Base-by-base conservation (phyloP, 2,797 vertebrate genomes). In the Taenioides sp. region DNA sequence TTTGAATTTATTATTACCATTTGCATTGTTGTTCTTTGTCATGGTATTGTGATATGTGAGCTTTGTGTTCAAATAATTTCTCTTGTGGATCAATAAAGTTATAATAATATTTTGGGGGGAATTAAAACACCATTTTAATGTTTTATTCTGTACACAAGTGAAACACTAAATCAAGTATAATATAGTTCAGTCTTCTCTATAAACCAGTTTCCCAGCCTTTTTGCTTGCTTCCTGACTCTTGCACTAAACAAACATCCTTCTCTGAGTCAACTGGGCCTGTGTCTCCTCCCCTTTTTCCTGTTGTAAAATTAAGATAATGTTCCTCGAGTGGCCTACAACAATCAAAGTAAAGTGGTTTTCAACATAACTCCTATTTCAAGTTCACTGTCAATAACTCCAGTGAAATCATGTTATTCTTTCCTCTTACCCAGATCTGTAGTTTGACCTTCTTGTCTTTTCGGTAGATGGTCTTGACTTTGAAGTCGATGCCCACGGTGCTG, bases 401-500 rank as follows among this genome's bases (percentile, higher is more conserved):
- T 16, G 7, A 65, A 17, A 10, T 17, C 22, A 2, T 43, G 22
- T 12, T 10, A 17, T 37, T 47, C 34, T 18, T 18, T 37, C n/a
- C 4, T 43, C 91, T 85, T 74, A 95, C 94, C 96, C 96, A 98
- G 76, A 98, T 98, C 92, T 98, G 96, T 17, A 98, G 94, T 77
- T 98, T 98, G 84, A 98, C 94, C 77, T 95, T 90, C 88, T 96
- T 97, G 86, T 96, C 93, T 0, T 95, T 95, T 54, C 96, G 92
- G 83, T 96, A 96, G 80, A 97, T 94, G 0, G 95, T 97, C 87
- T 97, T 97, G 78, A 97, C 96, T 86, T 97, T 97, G 86, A 97
- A 97, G 91, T 97, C 96, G 7, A 97, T 97, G 83, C 96, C 96
- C 78, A 97, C 96, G 0, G 96, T 97, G 92, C 96, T 97, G 86